Base-by-base conservation (phyloP, 2,888 invertebrate species). In the Pachydiplax longipennis region DNA sequence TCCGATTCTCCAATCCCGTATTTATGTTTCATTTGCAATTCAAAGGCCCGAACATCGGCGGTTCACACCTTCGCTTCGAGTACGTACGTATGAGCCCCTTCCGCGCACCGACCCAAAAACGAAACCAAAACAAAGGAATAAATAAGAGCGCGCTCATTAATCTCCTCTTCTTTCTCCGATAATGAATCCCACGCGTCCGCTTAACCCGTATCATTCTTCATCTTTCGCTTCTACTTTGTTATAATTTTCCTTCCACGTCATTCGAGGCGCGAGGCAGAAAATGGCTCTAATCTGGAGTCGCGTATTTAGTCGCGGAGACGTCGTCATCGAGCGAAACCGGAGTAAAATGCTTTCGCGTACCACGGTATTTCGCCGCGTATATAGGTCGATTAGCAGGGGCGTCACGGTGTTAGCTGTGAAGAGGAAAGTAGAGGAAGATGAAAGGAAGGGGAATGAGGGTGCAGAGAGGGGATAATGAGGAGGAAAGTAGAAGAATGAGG, bases 381-480 rank as follows among this genome's bases (percentile, higher is more conserved):
- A 65, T 37, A 31, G 87, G 87, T 87, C 87, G 87, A 87, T 87
- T 65, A 87, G 87, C 83, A 65, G 35, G 58, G 18, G 82, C 53
- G 58, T 12, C 35, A 13, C 58, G 37, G 22, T 13, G 35, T 87
- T 58, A 58, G 58, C 37, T 37, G 37, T 15, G 18, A 13, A 58
- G 0, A 25, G 37, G 2, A 18, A 15, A 35, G 81, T 15, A 6
- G 81, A 40, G 44, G 40, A 10, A n/a, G 81, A 18, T 44, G 12
- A 31, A 31, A 44, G 18, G 48, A 10, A 0, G 81, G 82, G 12
- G 40, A 12, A 25, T 22, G 25, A 31, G 48, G 13, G 3, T 40
- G 12, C n/a, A 13, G 82, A 22, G 15, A 6, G 37, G 40, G n/a
- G 37, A 37, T 22, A 37, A 31, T 22, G 82, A 15, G 25, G 31